Evolutionary conservation across 92 coral and sea anemone species (phyloP).

Genomic region (Anthopleura xanthogrammica): DNA sequence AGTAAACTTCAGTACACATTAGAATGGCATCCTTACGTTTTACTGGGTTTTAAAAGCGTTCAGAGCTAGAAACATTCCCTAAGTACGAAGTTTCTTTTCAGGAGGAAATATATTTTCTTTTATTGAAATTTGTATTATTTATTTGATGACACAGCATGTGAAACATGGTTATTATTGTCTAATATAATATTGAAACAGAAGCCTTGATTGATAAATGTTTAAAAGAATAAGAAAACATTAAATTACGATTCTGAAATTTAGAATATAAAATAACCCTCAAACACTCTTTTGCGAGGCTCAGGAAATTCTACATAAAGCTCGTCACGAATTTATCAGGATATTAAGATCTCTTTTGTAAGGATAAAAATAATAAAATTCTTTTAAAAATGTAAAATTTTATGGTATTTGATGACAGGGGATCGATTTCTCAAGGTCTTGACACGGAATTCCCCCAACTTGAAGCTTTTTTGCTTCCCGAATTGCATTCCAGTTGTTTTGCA

Average conservation of each 20-base stretch:
- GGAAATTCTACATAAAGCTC: background rate
- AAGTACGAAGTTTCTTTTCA: background rate
- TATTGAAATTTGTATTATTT: background rate
- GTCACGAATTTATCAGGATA: background rate
- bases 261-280: background rate
- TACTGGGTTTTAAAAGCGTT: background rate
- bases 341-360: background rate
- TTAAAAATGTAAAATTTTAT: background rate
- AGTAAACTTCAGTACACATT: background rate
- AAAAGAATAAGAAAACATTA: constrained; percentile 8
- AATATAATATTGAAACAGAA: constrained; percentile 11
- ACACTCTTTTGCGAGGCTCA: background rate
- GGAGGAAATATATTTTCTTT: too few relatives aligned
- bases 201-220: constrained; percentile 12
- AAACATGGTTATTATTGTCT: constrained; percentile 1
- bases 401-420: background rate
- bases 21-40: background rate
- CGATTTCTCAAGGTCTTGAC: background rate
- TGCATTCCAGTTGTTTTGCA: background rate
- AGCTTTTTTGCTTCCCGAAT: background rate
- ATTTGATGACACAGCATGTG: background rate
- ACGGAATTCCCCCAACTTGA: background rate
- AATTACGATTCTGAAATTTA: background rate
- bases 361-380: background rate
- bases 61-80: background rate